A percentile compares a stretch with the other conserved stretches of the same genome.
These are phyloP conservation scores for Mus caroli DNA, from an alignment of 2,797 vertebrate genomes.

Conservation along the genomic window DNA sequence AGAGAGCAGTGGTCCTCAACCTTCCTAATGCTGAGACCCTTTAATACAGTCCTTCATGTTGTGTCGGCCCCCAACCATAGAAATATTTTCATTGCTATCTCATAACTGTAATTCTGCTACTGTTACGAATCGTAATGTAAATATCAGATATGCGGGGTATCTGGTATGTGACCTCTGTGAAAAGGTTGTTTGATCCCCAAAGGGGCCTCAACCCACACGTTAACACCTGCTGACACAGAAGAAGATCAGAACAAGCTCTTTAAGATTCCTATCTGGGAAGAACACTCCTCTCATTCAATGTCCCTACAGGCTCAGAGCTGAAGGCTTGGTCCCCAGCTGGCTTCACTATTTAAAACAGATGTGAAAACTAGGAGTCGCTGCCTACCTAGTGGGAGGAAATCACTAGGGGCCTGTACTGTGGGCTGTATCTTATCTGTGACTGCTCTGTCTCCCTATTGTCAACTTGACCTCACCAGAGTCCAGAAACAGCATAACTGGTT, in stretches of 20 bases:
- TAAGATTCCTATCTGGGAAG: slow-evolving; percentile 16
- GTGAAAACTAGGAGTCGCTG: neutral
- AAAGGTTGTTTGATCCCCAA: neutral
- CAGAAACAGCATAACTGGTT: neutral
- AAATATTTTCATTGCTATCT: neutral
- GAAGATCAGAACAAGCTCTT: neutral
- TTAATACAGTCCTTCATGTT: neutral
- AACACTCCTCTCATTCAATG: neutral
- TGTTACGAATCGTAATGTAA: neutral
- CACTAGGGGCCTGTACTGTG: neutral
- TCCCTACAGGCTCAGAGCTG: neutral
- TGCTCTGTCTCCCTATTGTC: neutral
- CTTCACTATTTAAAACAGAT: neutral
- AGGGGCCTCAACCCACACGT: neutral
- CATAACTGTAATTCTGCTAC: neutral
- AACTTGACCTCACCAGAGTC: neutral
- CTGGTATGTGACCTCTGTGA: neutral
- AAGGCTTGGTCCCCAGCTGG: neutral
- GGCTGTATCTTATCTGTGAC: neutral
- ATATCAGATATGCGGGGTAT: too few species aligned
- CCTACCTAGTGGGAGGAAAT: neutral
- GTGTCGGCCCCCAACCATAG: neutral
- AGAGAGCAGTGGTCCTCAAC: neutral
- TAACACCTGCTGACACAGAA: neutral
- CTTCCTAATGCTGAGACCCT: neutral